A percentile compares a stretch with the other conserved stretches of the same genome.
These are phyloP conservation scores for Hirtodrosophila duncani DNA, from an alignment of 2,888 invertebrate species.

Conservation along the genomic window DNA sequence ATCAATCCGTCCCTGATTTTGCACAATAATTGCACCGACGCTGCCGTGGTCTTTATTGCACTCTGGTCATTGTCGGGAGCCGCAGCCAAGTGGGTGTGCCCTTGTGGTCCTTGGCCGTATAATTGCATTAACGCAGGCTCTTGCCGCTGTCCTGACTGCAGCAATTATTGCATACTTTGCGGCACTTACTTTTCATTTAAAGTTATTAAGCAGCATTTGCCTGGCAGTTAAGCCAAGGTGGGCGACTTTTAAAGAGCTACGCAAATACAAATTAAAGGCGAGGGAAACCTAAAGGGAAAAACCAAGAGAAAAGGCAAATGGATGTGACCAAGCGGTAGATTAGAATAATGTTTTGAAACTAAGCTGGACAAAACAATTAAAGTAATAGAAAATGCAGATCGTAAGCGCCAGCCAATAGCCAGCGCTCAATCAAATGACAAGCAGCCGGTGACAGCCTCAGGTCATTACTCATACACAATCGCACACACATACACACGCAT, in stretches of 20 bases:
- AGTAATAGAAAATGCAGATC: conserved; percentile 51
- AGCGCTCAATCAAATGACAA: conserved; percentile 57
- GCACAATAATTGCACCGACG: conserved; percentile 30
- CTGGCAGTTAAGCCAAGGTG: conserved; percentile 21
- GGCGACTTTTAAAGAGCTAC: too few relatives aligned
- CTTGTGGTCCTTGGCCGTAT: conserved; percentile 8
- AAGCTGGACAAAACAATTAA: conserved; percentile 60
- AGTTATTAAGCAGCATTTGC: conserved; percentile 54
- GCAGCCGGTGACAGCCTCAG: conserved; percentile 49
- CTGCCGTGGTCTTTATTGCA: background rate
- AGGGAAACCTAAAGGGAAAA: too few relatives aligned
- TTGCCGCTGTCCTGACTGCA: conserved; percentile 32
- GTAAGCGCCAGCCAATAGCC: conserved; percentile 34
- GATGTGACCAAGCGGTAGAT: background rate
- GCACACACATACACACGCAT: conserved; percentile 4
- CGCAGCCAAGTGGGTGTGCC: background rate
- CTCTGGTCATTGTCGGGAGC: too few relatives aligned
- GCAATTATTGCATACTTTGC: conserved; percentile 66
- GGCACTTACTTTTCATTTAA: conserved; percentile 59
- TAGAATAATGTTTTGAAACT: background rate
- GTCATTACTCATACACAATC: conserved; percentile 61
- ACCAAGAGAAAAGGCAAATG: background rate
- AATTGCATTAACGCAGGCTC: conserved; percentile 32
- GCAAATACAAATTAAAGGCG: too few relatives aligned
- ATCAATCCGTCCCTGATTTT: too few relatives aligned